Conservation (phyloP, 2,113 vertebrate genomes). For the Oxyura jamaicensis region DNA sequence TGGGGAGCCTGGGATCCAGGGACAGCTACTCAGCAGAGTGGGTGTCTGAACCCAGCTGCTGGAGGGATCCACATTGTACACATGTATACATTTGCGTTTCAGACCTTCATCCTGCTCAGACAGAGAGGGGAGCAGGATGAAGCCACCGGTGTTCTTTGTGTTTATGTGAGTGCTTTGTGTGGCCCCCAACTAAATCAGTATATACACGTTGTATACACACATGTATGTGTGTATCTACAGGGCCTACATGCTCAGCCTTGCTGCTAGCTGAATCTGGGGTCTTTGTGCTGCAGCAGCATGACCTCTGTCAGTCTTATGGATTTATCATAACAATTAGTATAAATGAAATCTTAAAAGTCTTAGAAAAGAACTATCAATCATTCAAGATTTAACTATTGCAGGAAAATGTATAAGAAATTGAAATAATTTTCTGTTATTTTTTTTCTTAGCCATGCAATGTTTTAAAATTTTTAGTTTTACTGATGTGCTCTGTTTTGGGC, state of each 20-base stretch:
- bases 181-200: not conserved
- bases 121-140: not conserved
- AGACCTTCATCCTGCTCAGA: not conserved
- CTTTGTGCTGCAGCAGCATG: not conserved
- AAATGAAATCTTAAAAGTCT: not conserved
- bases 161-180: not conserved
- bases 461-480: not conserved
- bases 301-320: not conserved
- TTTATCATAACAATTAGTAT: not conserved
- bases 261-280: not conserved
- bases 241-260: not conserved
- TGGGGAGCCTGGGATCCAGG: not conserved
- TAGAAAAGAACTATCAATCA: not conserved
- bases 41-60: not conserved
- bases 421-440: too few species aligned
- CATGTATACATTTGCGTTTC: not conserved
- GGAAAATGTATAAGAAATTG: not conserved
- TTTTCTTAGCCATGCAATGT: too few species aligned
- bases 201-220: not conserved
- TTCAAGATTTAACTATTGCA: not conserved
- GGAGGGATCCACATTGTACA: not conserved
- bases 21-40: not conserved
- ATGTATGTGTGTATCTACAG: not conserved
- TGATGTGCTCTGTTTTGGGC: not conserved
- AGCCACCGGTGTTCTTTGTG: not conserved